Percentiles rank a stretch among this genome's conserved stretches.
Conservation (phyloP, 2,888 invertebrate species). For the Andrena hattorfiana region DNA sequence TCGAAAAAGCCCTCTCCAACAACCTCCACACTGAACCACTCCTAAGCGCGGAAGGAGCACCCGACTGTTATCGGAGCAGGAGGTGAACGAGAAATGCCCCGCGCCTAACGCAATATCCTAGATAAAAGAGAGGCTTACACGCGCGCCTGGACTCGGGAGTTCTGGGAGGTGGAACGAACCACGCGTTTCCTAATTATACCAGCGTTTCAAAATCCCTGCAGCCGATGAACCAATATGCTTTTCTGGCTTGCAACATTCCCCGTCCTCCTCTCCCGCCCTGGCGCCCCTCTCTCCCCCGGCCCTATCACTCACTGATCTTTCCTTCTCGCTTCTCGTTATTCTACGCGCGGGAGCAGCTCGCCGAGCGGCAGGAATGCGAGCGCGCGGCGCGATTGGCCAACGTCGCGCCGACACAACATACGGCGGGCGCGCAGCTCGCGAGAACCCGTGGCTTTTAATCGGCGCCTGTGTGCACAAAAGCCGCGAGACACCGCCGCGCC, state of each 20-base stretch:
- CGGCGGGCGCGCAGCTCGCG: constrained; percentile 26
- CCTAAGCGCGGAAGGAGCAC: no score
- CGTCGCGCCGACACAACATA: constrained; percentile 57
- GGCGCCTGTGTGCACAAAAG: no score
- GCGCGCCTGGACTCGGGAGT: constrained; percentile 39
- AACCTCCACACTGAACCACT: no score
- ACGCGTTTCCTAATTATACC: constrained; percentile 82
- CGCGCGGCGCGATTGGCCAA: constrained; percentile 81
- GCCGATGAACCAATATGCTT: constrained; percentile 84
- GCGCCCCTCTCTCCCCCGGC: constrained; percentile 32
- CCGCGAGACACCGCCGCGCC: background rate
- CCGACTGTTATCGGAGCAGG: background rate
- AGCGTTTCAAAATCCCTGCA: constrained; percentile 81
- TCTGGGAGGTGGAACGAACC: constrained; percentile 62
- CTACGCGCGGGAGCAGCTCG: constrained; percentile 69
- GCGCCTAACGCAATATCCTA: constrained; percentile 25
- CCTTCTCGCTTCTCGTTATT: constrained; percentile 68
- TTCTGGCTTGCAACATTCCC: constrained; percentile 81
- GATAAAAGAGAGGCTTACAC: background rate
- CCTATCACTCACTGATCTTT: constrained; percentile 58
- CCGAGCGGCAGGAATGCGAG: constrained; percentile 82
- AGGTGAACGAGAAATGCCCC: background rate
- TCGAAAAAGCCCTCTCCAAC: no score
- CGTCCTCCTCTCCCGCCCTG: constrained; percentile 37
- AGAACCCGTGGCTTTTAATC: constrained; percentile 37